Base-by-base conservation (phyloP, 2,113 vertebrate species). In the Oceanodroma tethys region DNA sequence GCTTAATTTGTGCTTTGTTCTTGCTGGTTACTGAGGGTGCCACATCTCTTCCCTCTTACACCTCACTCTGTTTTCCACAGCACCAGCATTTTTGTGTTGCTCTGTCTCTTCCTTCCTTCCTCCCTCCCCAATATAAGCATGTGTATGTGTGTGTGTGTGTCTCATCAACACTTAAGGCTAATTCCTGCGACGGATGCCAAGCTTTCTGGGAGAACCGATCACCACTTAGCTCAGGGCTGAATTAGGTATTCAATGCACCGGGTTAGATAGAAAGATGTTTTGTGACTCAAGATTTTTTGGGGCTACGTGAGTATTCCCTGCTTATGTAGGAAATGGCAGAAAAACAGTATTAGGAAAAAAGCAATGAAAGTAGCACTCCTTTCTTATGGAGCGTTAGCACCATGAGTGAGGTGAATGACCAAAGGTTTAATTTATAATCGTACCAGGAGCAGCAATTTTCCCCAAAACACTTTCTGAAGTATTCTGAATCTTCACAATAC, bases 1-100 rank as follows among this genome's bases (percentile, higher is more conserved):
- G 55, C 53, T 96, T 91, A 56, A 45, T 81, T 50, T 83, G 53
- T 90, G 72, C 87, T 85, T 91, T 87, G 50, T 63, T 93, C 60
- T 78, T 73, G 42, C 68, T 93, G 47, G 14, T 89, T 83, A 34
- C 56, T 84, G 63, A 9, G n/a, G 7, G 43, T 59, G 40, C 26
- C 3, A 3, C 23, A 29, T 70, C 74, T 94, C 81, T 86, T 88
- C 60, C 55, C 67, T 66, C 48, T 70, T 68, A 63, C 1, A 1
- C 26, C 56, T 91, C 40, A 6, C 38, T 59, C 43, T 23, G 59
- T 36, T 93, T 88, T 72, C 75, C 71, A 63, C 32, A 95, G 81
- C n/a, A 88, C 56, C 13, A 20, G 43, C 4, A 2, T 47, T 92
- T 67, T 52, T 34, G 26, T 59, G 40, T 74, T 60, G 71, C 25